Evolutionary conservation across 2,113 vertebrate species (phyloP).

Genomic region (Tychaedon coryphoeus): DNA sequence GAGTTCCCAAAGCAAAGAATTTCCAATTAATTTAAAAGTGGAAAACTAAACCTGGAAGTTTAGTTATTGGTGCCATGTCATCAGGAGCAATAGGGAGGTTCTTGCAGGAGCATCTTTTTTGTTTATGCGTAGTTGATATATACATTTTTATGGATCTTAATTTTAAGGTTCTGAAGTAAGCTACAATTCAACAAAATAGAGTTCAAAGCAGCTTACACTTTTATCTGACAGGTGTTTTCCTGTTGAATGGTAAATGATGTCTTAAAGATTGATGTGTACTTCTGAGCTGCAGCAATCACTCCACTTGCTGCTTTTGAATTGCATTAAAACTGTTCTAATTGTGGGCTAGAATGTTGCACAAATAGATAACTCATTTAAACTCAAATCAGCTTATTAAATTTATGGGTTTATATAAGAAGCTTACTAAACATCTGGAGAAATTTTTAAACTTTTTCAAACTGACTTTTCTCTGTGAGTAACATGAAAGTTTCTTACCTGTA

Average conservation of each 20-base stretch:
- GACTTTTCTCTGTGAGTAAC: not conserved
- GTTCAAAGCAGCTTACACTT: not conserved
- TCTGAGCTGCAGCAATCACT: not conserved
- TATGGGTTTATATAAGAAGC: not conserved
- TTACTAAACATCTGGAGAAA: not conserved
- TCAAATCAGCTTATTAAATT: not conserved
- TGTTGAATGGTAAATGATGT: not conserved
- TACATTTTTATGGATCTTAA: not conserved
- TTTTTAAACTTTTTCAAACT: not conserved
- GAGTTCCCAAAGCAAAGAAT: slow-evolving; percentile 30
- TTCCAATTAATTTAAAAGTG: not conserved
- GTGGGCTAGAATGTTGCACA: not conserved
- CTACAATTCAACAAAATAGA: not conserved
- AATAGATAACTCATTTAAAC: not conserved
- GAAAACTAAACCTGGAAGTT: not conserved
- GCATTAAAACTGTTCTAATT: not conserved
- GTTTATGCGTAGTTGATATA: not conserved
- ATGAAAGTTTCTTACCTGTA: not conserved
- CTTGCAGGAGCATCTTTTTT: not conserved
- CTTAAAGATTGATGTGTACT: not conserved
- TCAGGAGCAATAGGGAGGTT: not conserved
- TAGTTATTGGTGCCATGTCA: not conserved
- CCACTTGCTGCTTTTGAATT: not conserved
- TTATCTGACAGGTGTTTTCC: not conserved
- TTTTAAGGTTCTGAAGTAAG: not conserved